Base-by-base conservation (phyloP, 2,797 vertebrate species). In the Triplophysa yarkandensis region DNA sequence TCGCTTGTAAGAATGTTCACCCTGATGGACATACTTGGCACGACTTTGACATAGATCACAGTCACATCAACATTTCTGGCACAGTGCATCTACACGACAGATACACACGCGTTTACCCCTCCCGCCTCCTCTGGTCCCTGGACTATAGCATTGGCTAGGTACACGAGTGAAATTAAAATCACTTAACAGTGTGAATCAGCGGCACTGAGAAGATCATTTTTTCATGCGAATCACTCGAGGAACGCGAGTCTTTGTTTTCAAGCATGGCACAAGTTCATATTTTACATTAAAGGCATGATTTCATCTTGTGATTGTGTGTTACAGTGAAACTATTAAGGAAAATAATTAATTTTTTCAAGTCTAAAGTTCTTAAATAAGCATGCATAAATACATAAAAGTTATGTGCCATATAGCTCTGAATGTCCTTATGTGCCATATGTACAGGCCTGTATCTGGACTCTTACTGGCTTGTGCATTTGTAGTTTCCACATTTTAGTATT, bases 61-160 rank as follows among this genome's bases (percentile, higher is more conserved):
- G 69, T 77, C 74, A 74, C 67, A 78, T 80, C 75, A 76, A 76
- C 78, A 81, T 77, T 80, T 71, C 68, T 78, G 77, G 78, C 78
- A 82, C 48, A 28, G 30, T 2, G 36, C 1, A 36, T 57, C 50
- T 44, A 54, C 61, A 73, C 48, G 68, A 72, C 71, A 50, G 69
- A 60, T 28, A 50, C 46, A 39, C 69, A 63, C 52, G 21, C 55
- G 32, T 21, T 39, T 44, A 52, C 39, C 52, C 36, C 78, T 32
- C 69, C 69, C 52, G 48, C 46, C 9, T 16, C 34, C 50, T 23
- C 52, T 57, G 32, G 60, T 80, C 68, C 50, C 67, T 54, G 43
- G 54, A 69, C 25, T 66, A 66, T 50, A 61, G 39, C 16, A 32
- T 61, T 74, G 67, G 72, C 67, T 65, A 50, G 50, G 48, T 71